Conservation (phyloP, 2,113 vertebrate genomes). For the Melanerpes aurifrons region DNA sequence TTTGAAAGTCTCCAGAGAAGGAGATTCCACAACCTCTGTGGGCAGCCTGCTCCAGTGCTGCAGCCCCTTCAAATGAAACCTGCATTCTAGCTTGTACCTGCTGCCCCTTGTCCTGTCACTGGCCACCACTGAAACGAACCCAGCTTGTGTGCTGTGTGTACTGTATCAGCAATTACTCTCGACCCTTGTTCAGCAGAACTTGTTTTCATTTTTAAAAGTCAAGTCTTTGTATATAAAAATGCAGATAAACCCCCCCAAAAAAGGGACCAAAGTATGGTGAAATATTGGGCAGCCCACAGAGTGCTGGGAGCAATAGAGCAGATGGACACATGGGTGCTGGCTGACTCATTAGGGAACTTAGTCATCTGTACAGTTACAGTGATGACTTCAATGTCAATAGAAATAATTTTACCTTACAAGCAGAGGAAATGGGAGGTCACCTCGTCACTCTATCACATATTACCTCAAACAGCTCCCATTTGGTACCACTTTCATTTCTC, state of each 20-base stretch:
- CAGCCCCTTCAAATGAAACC: too few relatives aligned
- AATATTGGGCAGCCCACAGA: background rate
- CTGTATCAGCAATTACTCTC: background rate
- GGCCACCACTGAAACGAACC: too few relatives aligned
- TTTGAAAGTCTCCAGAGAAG: too few relatives aligned
- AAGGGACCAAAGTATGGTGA: background rate
- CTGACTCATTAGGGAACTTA: background rate
- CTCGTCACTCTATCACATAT: background rate
- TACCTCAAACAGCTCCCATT: background rate
- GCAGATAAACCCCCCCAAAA: background rate
- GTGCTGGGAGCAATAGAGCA: background rate
- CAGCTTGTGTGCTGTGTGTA: accelerated
- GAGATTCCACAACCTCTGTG: too few relatives aligned
- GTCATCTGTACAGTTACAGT: background rate
- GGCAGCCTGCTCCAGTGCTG: too few relatives aligned
- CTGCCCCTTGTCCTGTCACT: too few relatives aligned
- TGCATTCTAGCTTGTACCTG: too few relatives aligned
- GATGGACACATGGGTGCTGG: background rate
- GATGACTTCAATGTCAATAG: background rate
- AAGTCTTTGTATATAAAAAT: background rate
- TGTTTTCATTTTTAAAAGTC: background rate
- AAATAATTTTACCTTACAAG: background rate
- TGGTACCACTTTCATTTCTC: background rate
- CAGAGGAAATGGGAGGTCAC: background rate
- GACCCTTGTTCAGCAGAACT: background rate